These are phyloP conservation scores for Tinamus guttatus DNA, from an alignment of 2,113 vertebrate genomes.

Conservation along the genomic window DNA sequence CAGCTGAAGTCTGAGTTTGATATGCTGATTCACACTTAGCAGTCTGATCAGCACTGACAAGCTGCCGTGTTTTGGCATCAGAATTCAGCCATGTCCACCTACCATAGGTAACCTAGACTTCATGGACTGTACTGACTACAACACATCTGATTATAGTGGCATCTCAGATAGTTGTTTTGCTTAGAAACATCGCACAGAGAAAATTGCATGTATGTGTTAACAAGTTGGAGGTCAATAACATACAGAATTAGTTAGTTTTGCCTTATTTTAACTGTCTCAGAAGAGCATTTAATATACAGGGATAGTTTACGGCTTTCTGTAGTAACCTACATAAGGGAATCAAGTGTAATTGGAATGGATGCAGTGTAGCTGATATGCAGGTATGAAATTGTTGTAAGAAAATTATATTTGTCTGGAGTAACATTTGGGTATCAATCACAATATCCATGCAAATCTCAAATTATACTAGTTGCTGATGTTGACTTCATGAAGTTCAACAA, in stretches of 20 bases:
- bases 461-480: neutral
- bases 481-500: no score
- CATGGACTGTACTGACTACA: neutral
- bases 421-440: neutral
- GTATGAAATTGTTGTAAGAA: neutral
- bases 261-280: neutral
- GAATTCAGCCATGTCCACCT: neutral
- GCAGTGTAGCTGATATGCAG: neutral
- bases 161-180: neutral
- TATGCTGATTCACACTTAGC: no score
- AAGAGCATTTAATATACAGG: neutral
- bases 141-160: neutral
- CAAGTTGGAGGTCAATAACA: neutral
- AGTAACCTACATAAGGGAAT: neutral
- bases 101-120: neutral
- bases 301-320: neutral
- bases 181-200: neutral
- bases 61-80: neutral
- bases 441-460: neutral
- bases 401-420: neutral
- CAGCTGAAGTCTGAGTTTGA: neutral
- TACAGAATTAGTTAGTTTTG: neutral
- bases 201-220: neutral
- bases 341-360: accelerated
- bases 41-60: neutral